Evolutionary conservation across 1,140 invertebrate genomes (phyloP).

Genomic region (Phenacoccus solenopsis): DNA sequence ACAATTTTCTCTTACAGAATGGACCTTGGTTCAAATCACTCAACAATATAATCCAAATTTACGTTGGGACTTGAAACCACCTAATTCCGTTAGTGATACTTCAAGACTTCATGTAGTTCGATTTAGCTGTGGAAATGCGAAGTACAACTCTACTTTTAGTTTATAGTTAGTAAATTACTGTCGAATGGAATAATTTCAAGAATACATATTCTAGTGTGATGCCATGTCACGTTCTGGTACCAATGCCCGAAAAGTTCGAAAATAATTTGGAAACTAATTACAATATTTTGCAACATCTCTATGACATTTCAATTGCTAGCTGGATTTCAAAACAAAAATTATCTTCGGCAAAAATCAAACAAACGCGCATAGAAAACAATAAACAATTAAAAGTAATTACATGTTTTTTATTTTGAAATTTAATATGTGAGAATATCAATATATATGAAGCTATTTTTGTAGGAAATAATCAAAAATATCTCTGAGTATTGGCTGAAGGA

Average conservation of each 20-base stretch:
- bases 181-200: background rate
- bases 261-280: background rate
- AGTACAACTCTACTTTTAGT: background rate
- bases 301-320: background rate
- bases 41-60: background rate
- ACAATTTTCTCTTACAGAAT: background rate
- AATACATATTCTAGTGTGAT: no score
- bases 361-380: background rate
- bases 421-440: background rate
- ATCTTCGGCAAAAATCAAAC: background rate
- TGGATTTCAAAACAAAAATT: background rate
- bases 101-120: background rate
- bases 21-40: background rate
- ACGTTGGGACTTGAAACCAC: background rate
- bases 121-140: background rate
- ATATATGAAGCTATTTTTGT: background rate
- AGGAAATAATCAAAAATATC: slow-evolving; percentile 32
- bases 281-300: background rate
- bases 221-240: background rate
- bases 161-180: background rate
- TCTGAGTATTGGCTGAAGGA: slow-evolving; percentile 48
- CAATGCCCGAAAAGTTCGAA: background rate
- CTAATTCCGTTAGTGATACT: background rate
- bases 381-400: background rate
- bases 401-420: background rate